Evolutionary conservation across 2,797 vertebrate genomes (phyloP), one percentile per base, ranked within the genome.

Genomic region (Enteromius anoplus): DNA sequence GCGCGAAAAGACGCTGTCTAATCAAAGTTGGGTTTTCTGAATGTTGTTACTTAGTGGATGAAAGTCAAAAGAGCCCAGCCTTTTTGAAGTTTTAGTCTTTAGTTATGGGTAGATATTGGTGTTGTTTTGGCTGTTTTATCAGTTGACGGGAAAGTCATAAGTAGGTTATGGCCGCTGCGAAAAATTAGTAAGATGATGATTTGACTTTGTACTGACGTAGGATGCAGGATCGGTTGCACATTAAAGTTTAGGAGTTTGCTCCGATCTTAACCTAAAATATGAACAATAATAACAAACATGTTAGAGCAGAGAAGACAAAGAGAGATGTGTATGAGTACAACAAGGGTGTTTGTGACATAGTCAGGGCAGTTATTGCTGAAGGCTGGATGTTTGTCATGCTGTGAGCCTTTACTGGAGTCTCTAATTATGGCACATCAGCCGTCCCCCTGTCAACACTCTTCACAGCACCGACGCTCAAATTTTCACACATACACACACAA

Each of bases 351-450:
- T 77, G 15, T 85, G 53, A 62, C 32, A 42, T 47, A 58, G 55
- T 19, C 34, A 75, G 70, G 15, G 72, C 12, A 34, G 80, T 85
- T 85, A 79, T 80, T 86, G 87, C 88, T 82, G 49, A 58, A 84
- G 83, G 86, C 87, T 71, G 79, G 88, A 91, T 85, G 90, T 93
- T 92, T 91, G 89, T 87, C 84, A 85, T 84, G 82, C 53, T 80
- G 82, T 69, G 69, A 81, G 75, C 76, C 87, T 84, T 86, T 88
- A 90, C 85, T 87, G 68, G 85, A 86, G 45, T 81, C 88, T 92
- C 91, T 94, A 95, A 94, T 93, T 94, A 94, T 94, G 94, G 91
- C 93, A 91, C 91, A 91, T 95, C 89, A 87, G 89, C 86, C 89
- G 91, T 92, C 90, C 69, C 90, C 80, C 87, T 89, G 91, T 92